phyloP scores from a whole-genome alignment of 2,797 vertebrate species.

The Galaxias olidus region DNA sequence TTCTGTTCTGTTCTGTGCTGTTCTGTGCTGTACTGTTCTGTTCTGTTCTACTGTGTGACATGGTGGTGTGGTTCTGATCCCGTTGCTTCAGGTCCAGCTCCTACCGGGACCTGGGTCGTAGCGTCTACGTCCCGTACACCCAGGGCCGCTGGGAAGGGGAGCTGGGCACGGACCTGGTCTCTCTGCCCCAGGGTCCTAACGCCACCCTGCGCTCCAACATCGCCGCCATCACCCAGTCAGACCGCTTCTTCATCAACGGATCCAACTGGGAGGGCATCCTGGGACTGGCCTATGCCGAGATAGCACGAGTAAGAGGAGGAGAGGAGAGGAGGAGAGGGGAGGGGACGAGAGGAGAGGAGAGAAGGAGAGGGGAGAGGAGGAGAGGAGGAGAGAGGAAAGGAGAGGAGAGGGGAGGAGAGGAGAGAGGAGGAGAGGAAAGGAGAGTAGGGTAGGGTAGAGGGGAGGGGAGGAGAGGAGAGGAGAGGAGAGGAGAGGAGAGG shows the following conservation, averaged over 20 bases:
- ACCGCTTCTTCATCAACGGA: slow-evolving; percentile 99
- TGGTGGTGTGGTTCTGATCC: not conserved
- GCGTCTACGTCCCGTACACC: slow-evolving; percentile 97
- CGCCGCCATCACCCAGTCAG: slow-evolving; percentile 94
- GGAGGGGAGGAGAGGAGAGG: too few relatives aligned
- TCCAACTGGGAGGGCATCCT: slow-evolving; percentile 99
- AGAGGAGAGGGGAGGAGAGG: not conserved
- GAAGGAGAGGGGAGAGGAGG: not conserved
- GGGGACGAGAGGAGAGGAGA: not conserved
- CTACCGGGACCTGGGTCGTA: slow-evolving; percentile 87
- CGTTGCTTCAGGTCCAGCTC: slow-evolving; percentile 85
- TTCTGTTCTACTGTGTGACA: too few relatives aligned
- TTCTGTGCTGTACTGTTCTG: too few relatives aligned
- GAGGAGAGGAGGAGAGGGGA: not conserved
- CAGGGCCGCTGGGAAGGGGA: slow-evolving; percentile 99
- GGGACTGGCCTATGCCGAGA: slow-evolving; percentile 94
- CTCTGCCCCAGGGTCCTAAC: slow-evolving; percentile 92
- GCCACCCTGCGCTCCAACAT: slow-evolving; percentile 94
- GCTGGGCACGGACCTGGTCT: slow-evolving; percentile 93
- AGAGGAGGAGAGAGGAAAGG: not conserved
- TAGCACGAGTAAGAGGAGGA: slow-evolving; percentile 85
- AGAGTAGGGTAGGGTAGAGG: not conserved
- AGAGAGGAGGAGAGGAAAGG: not conserved
- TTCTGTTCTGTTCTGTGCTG: too few relatives aligned
- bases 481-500: too few relatives aligned